Conservation (phyloP, 2,113 vertebrate genomes). For the Erpornis zantholeuca region DNA sequence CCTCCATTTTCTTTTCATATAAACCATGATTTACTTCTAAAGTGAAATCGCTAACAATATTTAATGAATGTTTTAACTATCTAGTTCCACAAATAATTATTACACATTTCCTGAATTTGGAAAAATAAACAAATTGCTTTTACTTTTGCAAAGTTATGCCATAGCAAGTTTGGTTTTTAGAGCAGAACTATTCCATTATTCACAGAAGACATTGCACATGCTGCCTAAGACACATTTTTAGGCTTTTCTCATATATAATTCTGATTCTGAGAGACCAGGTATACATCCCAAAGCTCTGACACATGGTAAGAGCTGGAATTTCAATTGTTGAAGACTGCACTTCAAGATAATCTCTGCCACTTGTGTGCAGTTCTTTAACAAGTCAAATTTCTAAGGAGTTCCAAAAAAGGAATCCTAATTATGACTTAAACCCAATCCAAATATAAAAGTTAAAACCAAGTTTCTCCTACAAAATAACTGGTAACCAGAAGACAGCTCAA, state of each 20-base stretch:
- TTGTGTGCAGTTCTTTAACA: background rate
- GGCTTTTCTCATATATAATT: background rate
- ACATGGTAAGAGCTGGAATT: background rate
- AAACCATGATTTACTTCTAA: background rate
- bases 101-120: background rate
- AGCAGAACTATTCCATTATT: background rate
- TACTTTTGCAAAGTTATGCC: background rate
- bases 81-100: background rate
- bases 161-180: background rate
- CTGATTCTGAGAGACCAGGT: background rate
- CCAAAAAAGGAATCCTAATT: background rate
- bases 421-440: background rate
- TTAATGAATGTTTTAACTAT: background rate
- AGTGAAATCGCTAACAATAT: background rate
- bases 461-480: background rate
- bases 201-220: background rate
- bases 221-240: background rate
- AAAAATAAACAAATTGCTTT: background rate
- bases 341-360: background rate
- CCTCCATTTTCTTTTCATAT: background rate
- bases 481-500: background rate
- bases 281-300: background rate
- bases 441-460: background rate
- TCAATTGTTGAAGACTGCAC: accelerated
- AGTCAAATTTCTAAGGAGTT: background rate